Evolutionary conservation across 1,140 invertebrate genomes (phyloP).

Genomic region (Zaprionus lachaisei): DNA sequence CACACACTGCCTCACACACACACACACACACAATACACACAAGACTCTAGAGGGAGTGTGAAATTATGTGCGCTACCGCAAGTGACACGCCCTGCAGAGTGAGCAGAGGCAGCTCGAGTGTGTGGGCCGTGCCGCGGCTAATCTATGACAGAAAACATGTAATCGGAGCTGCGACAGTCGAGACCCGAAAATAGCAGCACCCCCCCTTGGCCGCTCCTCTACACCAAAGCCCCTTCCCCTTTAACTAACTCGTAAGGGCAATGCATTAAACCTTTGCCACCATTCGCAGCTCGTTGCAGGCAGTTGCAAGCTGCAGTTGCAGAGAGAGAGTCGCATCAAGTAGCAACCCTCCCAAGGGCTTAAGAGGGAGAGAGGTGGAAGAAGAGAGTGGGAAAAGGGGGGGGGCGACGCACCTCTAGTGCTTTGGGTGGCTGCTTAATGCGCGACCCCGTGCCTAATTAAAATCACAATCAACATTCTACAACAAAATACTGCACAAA

Average conservation of each 20-base stretch:
- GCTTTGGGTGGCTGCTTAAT: constrained; percentile 63
- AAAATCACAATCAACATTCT: constrained; percentile 63
- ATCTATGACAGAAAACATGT: constrained; percentile 82
- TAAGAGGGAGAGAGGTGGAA: neutral
- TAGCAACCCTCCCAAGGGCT: constrained; percentile 45
- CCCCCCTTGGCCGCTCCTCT: neutral
- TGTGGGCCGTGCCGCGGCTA: constrained; percentile 62
- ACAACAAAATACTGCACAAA: constrained; percentile 63
- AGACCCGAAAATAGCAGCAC: constrained; percentile 57
- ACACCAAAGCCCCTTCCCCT: neutral
- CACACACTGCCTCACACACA: constrained; percentile 3
- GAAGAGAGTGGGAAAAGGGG: neutral
- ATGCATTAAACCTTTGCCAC: constrained; percentile 51
- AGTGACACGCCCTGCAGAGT: constrained; percentile 40
- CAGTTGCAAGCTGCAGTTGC: constrained; percentile 33
- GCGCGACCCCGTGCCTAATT: constrained; percentile 64
- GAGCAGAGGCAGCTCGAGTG: neutral
- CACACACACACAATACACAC: neutral
- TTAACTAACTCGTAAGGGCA: neutral
- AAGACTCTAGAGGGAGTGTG: constrained; percentile 65
- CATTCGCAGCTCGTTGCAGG: constrained; percentile 58
- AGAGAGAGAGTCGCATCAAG: too few relatives aligned
- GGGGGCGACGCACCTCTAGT: constrained; percentile 31
- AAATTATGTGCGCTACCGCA: constrained; percentile 66
- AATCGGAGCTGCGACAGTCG: constrained; percentile 52